These are phyloP conservation scores for Enteromius fasciolatus DNA, from an alignment of 2,797 vertebrate species.

Conservation along the genomic window DNA sequence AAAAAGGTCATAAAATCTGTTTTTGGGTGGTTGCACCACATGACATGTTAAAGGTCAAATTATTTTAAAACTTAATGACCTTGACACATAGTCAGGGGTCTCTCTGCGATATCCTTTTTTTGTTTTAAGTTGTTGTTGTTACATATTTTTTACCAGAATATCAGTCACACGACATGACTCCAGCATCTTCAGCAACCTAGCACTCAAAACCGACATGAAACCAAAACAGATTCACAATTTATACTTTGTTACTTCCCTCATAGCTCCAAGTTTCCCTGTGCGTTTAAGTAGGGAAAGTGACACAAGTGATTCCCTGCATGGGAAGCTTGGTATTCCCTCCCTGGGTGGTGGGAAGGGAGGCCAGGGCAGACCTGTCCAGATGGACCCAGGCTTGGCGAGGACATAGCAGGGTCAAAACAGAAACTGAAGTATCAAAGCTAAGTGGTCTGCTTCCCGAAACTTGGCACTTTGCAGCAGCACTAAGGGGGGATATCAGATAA, in stretches of 20 bases:
- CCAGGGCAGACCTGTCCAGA: conserved; percentile 74
- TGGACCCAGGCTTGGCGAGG: conserved; percentile 80
- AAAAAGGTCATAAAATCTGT: not conserved
- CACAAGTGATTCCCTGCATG: conserved; percentile 26
- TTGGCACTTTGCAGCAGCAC: conserved; percentile 81
- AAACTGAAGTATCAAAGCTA: conserved; percentile 90
- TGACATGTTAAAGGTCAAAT: conserved; percentile 18
- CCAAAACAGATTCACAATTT: not conserved
- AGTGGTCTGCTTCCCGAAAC: conserved; percentile 75
- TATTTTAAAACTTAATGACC: not conserved
- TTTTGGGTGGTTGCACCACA: not conserved
- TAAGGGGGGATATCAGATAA: conserved; percentile 86
- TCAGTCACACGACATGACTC: not conserved
- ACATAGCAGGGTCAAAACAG: conserved; percentile 82
- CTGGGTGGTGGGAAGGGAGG: conserved; percentile 56
- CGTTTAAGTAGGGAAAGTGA: conserved; percentile 33
- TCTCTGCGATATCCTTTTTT: not conserved
- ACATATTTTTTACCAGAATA: not conserved
- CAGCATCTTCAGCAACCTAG: not conserved
- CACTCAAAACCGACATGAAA: not conserved
- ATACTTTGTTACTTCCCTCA: not conserved
- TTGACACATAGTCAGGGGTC: not conserved
- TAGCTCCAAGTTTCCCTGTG: not conserved
- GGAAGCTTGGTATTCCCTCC: conserved; percentile 34
- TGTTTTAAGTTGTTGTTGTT: not conserved